Base-by-base conservation (phyloP, 2,797 vertebrate genomes). In the Epinephelus awoara region DNA sequence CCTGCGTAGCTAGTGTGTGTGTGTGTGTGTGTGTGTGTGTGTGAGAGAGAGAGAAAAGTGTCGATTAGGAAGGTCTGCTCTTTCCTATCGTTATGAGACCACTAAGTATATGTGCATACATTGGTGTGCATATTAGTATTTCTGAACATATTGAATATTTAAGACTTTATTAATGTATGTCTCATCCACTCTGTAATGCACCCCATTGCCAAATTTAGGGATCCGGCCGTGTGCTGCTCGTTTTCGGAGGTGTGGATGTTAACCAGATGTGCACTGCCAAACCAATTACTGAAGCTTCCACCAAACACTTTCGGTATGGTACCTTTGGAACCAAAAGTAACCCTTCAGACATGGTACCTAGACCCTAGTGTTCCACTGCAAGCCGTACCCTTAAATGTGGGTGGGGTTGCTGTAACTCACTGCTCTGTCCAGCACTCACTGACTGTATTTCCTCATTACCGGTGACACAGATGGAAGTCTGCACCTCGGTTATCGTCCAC, bases 1-100 rank as follows among this genome's bases (percentile, higher is more conserved):
- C 52, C 75, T 40, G 7, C 38, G 29, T 17, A 19, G 29, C 54
- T 19, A 1, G 34, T 21, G 72, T 67, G 46, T 25, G 11, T 25
- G 29, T 56, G 50, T 55, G 71, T 72, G 40, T 23, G 19, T 59
- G 25, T 21, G 12, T 49, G 21, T 61, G 49, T 62, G 6, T 72
- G 21, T 47, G 23, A 34, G 8, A 34, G 34, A 34, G 34, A 34
- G 34, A 34, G 34, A 34, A 8, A 8, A 34, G 9, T 61, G 46
- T 27, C 50, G 19, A 49, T 49, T 11, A 11, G 49, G 49, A 38
- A 23, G 38, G 56, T 40, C 27, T 12, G 0, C 46, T 59, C 27
- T 59, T 23, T 13, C 44, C 23, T 50, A 23, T 50, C 21, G 6
- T 59, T 40, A 12, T 71, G 21, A 3, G 34, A 25, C 62, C 38